Evolutionary conservation across 1,140 invertebrate genomes (phyloP), one percentile per base, ranked within the genome.

Genomic region (Carcinoscorpius rotundicauda): DNA sequence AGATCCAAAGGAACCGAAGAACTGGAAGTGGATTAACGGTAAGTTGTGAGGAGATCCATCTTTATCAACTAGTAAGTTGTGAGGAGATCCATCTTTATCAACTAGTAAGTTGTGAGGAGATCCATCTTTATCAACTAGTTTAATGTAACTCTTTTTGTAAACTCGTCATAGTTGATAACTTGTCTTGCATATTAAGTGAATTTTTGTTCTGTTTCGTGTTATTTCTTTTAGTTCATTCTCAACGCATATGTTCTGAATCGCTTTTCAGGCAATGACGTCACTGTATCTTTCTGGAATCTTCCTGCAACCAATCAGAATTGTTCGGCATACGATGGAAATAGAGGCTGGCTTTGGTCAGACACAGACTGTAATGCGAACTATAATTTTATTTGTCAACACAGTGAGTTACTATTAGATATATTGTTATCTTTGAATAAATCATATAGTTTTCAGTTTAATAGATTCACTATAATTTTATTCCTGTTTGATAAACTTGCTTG

Each of bases 311-410:
- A 84, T 64, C 87, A 91, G 60, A 87, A 91, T 70, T 96, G 93
- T 73, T 90, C 91, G 3, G 76, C 90, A 55, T 95, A 92, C 74
- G 92, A 95, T 74, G 92, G 92, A 64, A 88, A 87, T 70, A 91
- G 91, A 76, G 91, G 91, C 8, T 96, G 91, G 91, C 82, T 96
- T 0, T 96, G 93, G 93, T 91, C 89, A 1, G 91, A 93, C 72
- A 94, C 91, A 8, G 87, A 93, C 74, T 96, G 93, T 76, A 84
- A 86, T 63, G 83, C 85, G 4, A 82, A 84, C 64, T 79, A 94
- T 50, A 93, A 95, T 78, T 95, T 87, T 77, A 94, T 96, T 66
- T 96, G 93, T 74, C 91, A 96, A 79, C 90, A 95, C 78, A 87
- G 92, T 69, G 61, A 66, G 68, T 68, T 11, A 6, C 29, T 29